These are phyloP conservation scores for Xiphophorus couchianus DNA, from an alignment of 2,113 vertebrate genomes.

Conservation along the genomic window DNA sequence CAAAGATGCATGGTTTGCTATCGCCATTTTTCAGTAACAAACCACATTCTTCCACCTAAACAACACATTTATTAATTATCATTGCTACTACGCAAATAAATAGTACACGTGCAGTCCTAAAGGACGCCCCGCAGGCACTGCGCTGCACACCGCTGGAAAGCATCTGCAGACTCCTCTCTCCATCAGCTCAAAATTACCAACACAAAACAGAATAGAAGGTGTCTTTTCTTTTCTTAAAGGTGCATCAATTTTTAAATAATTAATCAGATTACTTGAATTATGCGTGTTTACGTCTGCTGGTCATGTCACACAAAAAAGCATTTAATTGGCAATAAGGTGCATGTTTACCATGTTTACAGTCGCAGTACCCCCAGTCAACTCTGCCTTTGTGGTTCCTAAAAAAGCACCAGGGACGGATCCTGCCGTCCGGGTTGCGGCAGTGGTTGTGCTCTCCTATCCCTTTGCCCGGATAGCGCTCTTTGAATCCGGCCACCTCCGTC, in stretches of 20 bases:
- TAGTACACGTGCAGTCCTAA: neutral
- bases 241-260: neutral
- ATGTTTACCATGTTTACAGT: slow-evolving; percentile 87
- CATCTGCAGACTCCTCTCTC: neutral
- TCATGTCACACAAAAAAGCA: neutral
- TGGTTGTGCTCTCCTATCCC: slow-evolving; percentile 85
- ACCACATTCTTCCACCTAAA: neutral
- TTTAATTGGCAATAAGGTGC: neutral
- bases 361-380: slow-evolving; percentile 87
- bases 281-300: neutral
- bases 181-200: no score
- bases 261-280: neutral
- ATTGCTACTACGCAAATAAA: neutral
- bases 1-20: neutral
- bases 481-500: slow-evolving; percentile 82
- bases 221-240: no score
- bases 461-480: slow-evolving; percentile 74
- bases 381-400: slow-evolving; percentile 74
- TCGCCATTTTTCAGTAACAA: neutral
- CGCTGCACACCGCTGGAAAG: neutral
- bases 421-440: slow-evolving; percentile 84
- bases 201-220: no score
- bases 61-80: neutral
- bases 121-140: neutral
- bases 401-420: slow-evolving; percentile 87